Conservation (phyloP, 2,113 vertebrate species). For the Thermophis baileyi region DNA sequence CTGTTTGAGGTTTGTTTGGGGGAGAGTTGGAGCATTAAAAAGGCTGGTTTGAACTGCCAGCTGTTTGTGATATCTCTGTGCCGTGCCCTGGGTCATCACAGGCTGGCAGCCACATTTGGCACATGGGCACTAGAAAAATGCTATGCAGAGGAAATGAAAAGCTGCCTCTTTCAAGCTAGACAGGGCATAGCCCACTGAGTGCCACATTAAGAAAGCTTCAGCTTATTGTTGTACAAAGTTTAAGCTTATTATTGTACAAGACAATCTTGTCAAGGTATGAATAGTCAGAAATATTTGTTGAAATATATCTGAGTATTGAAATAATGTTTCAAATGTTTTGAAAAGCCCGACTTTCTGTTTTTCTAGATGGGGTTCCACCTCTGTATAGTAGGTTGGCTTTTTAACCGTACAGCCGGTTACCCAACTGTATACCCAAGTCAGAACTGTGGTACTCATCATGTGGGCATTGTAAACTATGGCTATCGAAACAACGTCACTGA, state of each 20-base stretch:
- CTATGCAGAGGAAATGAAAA: background rate
- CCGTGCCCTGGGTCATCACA: too few species aligned
- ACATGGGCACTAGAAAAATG: background rate
- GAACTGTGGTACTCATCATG: constrained; percentile 78
- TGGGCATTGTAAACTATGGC: constrained; percentile 83
- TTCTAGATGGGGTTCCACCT: constrained; percentile 87
- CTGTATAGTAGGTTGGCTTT: constrained; percentile 89
- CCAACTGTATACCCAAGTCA: constrained; percentile 79
- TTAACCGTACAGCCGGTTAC: constrained; percentile 80
- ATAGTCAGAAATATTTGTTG: background rate
- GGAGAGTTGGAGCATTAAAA: too few species aligned
- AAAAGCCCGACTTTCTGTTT: background rate
- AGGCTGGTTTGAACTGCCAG: too few species aligned
- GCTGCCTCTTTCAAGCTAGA: background rate
- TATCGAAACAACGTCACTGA: constrained; percentile 63
- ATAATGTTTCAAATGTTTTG: background rate
- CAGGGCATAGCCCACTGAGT: background rate
- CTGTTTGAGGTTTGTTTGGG: too few species aligned
- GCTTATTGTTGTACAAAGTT: background rate
- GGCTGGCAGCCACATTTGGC: background rate
- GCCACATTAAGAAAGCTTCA: background rate
- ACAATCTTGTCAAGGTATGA: background rate
- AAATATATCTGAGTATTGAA: background rate
- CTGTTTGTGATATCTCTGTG: too few species aligned
- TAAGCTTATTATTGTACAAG: background rate